These are phyloP conservation scores for Rhaphigaster nebulosa DNA, from an alignment of 2,888 invertebrate species.

Conservation along the genomic window DNA sequence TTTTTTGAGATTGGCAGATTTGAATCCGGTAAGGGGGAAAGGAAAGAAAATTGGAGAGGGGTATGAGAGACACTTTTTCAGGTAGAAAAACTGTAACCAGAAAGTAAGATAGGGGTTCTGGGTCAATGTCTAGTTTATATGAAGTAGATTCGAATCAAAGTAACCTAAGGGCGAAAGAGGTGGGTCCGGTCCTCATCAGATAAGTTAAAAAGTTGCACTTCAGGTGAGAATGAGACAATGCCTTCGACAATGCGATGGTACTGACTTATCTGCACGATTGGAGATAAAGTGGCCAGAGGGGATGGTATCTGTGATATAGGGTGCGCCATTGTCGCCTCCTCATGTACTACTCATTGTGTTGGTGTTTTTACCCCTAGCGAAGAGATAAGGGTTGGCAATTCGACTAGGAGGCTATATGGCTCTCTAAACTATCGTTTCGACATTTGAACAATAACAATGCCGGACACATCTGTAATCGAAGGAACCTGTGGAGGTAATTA, in stretches of 20 bases:
- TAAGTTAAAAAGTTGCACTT: conserved; percentile 28
- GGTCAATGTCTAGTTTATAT: conserved; percentile 24
- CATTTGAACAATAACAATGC: neutral
- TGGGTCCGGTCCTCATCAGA: neutral
- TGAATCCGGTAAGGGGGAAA: neutral
- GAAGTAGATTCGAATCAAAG: conserved; percentile 24
- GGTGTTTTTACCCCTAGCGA: neutral
- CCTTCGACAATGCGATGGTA: conserved; percentile 10
- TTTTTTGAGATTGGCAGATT: neutral
- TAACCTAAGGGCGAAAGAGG: conserved; percentile 13
- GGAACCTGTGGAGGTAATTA: neutral
- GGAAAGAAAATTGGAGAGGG: neutral
- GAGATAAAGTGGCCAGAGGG: neutral
- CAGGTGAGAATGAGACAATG: conserved; percentile 16
- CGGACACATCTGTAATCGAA: neutral
- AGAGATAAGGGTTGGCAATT: conserved; percentile 22
- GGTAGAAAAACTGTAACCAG: neutral
- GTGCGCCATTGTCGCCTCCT: conserved; percentile 1
- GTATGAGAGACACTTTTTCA: neutral
- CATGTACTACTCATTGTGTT: conserved; percentile 11
- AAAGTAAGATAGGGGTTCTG: neutral
- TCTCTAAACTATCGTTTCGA: neutral
- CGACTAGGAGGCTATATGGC: conserved; percentile 4
- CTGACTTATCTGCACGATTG: conserved; percentile 19
- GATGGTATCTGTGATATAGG: conserved; percentile 24